Percentiles rank a stretch among this genome's conserved stretches.
These are phyloP conservation scores for Bombus terrestris DNA, from an alignment of 1,140 invertebrate species.

Conservation along the genomic window DNA sequence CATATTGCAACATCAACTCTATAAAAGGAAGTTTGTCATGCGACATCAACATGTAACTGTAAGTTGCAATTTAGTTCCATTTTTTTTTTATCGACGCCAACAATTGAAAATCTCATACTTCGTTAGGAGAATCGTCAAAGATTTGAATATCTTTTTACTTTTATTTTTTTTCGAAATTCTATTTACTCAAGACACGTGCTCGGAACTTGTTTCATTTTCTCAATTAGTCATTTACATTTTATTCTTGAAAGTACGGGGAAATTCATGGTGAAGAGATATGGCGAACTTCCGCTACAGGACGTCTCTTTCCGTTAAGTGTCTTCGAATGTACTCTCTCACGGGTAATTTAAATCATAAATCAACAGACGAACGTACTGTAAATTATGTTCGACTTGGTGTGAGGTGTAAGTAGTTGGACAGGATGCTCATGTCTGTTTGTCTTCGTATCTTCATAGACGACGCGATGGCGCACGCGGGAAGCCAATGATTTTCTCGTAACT, in stretches of 20 bases:
- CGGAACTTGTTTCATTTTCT: neutral
- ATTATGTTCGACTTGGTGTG: conserved; percentile 31
- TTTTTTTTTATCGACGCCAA: neutral
- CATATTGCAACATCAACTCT: neutral
- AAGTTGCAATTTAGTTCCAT: neutral
- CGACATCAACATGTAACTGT: neutral
- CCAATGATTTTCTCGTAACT: conserved; percentile 62
- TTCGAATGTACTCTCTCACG: conserved; percentile 1
- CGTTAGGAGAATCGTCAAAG: neutral
- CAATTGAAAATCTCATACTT: neutral
- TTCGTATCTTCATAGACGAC: conserved; percentile 29
- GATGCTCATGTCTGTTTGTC: conserved; percentile 26
- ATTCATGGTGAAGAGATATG: neutral
- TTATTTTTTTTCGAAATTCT: neutral
- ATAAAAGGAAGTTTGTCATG: neutral
- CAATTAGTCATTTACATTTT: neutral
- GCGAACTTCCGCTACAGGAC: neutral
- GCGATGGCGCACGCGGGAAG: conserved; percentile 29
- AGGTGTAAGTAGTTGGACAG: conserved; percentile 12
- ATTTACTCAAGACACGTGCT: neutral
- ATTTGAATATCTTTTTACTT: neutral
- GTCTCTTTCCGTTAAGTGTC: neutral
- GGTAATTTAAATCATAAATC: conserved; percentile 56
- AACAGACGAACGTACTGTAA: conserved; percentile 24
- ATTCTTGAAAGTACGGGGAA: neutral